A percentile compares a stretch with the other conserved stretches of the same genome.
These are phyloP conservation scores for Pipa parva DNA, from an alignment of 2,113 vertebrate species.

Conservation along the genomic window DNA sequence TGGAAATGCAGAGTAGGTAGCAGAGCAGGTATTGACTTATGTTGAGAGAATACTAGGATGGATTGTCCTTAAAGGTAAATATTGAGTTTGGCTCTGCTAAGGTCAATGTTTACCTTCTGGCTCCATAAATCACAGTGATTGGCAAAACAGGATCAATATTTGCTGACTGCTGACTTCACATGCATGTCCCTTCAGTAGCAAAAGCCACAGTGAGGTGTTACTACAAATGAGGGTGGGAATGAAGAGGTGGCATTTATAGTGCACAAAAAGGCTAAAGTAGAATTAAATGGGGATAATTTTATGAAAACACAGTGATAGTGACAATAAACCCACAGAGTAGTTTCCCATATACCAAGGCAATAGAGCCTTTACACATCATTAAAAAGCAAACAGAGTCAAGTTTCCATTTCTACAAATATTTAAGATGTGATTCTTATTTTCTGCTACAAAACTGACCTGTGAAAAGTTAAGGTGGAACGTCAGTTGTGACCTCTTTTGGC, in stretches of 20 bases:
- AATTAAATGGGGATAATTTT: background rate
- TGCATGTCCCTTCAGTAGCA: slow-evolving; percentile 31
- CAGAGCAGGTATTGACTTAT: slow-evolving; percentile 41
- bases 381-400: background rate
- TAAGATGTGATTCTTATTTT: no score
- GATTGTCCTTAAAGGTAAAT: slow-evolving; percentile 44
- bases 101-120: slow-evolving; percentile 43
- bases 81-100: slow-evolving; percentile 42
- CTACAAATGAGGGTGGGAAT: slow-evolving; percentile 6
- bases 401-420: background rate
- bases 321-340: background rate
- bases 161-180: slow-evolving; percentile 41
- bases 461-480: no score
- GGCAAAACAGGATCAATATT: slow-evolving; percentile 41
- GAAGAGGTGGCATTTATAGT: background rate
- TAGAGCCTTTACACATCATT: background rate
- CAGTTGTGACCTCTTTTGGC: no score
- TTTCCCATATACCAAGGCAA: background rate
- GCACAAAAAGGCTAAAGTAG: background rate
- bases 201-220: slow-evolving; percentile 21
- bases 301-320: background rate
- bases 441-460: no score
- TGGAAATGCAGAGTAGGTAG: slow-evolving; percentile 41
- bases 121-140: slow-evolving; percentile 43
- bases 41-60: slow-evolving; percentile 40